These are phyloP conservation scores for Tamias sibiricus DNA, from an alignment of 2,113 vertebrate genomes.

Conservation along the genomic window DNA sequence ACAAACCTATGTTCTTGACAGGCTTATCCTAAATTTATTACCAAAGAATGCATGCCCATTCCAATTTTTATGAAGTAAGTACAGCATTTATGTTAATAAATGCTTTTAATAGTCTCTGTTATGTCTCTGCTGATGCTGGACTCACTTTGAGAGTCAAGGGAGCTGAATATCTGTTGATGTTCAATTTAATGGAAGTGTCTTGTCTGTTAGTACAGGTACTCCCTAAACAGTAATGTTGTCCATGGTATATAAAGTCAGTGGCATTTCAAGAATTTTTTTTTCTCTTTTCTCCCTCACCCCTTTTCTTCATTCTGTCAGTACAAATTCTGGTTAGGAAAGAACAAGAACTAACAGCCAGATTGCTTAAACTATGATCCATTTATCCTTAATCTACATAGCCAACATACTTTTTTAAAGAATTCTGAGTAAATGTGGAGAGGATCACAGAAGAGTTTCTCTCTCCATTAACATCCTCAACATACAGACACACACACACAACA, in stretches of 20 bases:
- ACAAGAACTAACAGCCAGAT: background rate
- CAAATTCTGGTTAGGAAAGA: background rate
- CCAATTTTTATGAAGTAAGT: background rate
- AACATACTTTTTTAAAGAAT: background rate
- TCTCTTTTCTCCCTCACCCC: background rate
- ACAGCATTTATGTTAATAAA: background rate
- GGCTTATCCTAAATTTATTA: background rate
- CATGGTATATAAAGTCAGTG: background rate
- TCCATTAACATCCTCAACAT: background rate
- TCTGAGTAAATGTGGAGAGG: background rate
- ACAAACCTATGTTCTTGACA: background rate
- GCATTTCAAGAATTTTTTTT: background rate
- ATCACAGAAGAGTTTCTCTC: background rate
- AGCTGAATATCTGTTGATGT: background rate
- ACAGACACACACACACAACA: background rate
- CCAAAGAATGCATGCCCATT: background rate
- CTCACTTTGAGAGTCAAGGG: background rate
- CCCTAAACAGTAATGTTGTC: background rate
- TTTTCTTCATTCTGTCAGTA: background rate
- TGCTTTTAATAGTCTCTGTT: background rate
- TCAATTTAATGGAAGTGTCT: background rate
- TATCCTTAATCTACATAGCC: background rate
- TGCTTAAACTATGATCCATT: background rate
- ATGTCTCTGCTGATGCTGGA: background rate
- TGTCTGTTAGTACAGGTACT: background rate